phyloP scores from a whole-genome alignment of 2,888 invertebrate genomes.

The Belgica antarctica region DNA sequence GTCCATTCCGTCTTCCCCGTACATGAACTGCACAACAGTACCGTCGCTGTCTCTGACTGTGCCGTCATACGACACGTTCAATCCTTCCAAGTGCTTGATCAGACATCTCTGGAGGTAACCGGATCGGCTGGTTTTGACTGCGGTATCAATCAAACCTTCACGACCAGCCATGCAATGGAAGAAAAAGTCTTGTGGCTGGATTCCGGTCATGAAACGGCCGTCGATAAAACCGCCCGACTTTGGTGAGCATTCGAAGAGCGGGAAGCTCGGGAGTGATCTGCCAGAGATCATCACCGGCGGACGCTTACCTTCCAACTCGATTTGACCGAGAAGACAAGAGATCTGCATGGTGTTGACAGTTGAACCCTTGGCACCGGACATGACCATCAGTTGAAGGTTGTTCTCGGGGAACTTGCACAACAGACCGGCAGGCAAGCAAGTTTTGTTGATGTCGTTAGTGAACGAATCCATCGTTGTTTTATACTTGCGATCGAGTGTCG shows the following conservation, averaged over 20 bases:
- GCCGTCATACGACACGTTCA: conserved; percentile 88
- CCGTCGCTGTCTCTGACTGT: conserved; percentile 95
- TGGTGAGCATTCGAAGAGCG: conserved; percentile 81
- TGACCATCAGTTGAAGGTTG: conserved; percentile 97
- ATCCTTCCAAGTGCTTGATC: conserved; percentile 95
- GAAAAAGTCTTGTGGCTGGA: conserved; percentile 96
- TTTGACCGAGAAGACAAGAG: conserved; percentile 95
- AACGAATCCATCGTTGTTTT: conserved; percentile 75
- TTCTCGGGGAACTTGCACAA: conserved; percentile 87
- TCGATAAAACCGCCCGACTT: conserved; percentile 95
- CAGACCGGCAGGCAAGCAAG: conserved; percentile 81
- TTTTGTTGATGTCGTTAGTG: conserved; percentile 86
- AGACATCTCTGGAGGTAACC: conserved; percentile 97
- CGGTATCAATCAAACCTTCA: conserved; percentile 98
- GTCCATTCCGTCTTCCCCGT: conserved; percentile 93
- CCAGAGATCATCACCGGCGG: conserved; percentile 95
- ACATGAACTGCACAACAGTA: conserved; percentile 87
- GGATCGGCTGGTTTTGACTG: conserved; percentile 97
- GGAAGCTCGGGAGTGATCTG: conserved; percentile 87
- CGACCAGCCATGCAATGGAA: conserved; percentile 99
- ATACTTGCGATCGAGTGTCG: conserved; percentile 78
- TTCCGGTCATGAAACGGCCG: conserved; percentile 97
- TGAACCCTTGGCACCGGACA: conserved; percentile 98
- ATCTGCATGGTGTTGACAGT: conserved; percentile 98
- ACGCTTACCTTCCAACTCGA: conserved; percentile 95